Evolutionary conservation across 53 echinoderm and acorn worm genomes (phyloP).

Genomic region (Holothuria scabra): DNA sequence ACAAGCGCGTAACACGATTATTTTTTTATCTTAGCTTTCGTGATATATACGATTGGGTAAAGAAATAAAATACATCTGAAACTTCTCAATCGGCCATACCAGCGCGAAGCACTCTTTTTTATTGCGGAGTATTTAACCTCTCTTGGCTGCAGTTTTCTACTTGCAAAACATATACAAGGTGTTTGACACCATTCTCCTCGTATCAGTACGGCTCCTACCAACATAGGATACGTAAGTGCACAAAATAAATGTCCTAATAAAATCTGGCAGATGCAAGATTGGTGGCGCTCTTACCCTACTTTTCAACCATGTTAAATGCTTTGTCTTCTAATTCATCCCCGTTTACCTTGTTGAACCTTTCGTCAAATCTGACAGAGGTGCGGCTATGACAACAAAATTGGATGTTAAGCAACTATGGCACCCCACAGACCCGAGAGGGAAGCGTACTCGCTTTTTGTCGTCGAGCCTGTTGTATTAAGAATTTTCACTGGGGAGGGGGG

Average conservation of each 20-base stretch:
- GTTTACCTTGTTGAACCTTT: slow-evolving; percentile 31
- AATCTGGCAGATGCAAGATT: slow-evolving; percentile 16
- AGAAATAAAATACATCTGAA: slow-evolving; percentile 48
- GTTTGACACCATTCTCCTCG: not conserved
- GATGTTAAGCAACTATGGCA: slow-evolving; percentile 36
- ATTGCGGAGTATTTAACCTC: not conserved
- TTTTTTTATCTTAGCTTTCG: slow-evolving; percentile 42
- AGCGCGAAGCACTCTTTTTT: slow-evolving; percentile 15
- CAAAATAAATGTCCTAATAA: slow-evolving; percentile 5
- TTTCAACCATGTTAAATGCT: slow-evolving; percentile 17
- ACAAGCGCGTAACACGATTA: slow-evolving; percentile 55
- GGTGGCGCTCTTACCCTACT: not conserved
- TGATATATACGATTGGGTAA: slow-evolving; percentile 38
- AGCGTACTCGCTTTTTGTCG: slow-evolving; percentile 33
- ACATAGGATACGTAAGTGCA: slow-evolving; percentile 20
- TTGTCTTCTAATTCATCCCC: slow-evolving; percentile 34
- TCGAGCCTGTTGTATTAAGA: not conserved
- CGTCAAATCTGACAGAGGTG: slow-evolving; percentile 45
- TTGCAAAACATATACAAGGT: slow-evolving; percentile 34
- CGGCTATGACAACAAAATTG: slow-evolving; percentile 39
- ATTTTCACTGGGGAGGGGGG: too few relatives aligned
- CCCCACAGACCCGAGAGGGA: slow-evolving; percentile 20
- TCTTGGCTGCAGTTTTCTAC: slow-evolving; percentile 23
- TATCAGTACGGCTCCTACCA: slow-evolving; percentile 29
- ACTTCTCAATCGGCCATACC: slow-evolving; percentile 36